phyloP scores from a whole-genome alignment of 2,113 vertebrate genomes.

The Platycercus adscitus region DNA sequence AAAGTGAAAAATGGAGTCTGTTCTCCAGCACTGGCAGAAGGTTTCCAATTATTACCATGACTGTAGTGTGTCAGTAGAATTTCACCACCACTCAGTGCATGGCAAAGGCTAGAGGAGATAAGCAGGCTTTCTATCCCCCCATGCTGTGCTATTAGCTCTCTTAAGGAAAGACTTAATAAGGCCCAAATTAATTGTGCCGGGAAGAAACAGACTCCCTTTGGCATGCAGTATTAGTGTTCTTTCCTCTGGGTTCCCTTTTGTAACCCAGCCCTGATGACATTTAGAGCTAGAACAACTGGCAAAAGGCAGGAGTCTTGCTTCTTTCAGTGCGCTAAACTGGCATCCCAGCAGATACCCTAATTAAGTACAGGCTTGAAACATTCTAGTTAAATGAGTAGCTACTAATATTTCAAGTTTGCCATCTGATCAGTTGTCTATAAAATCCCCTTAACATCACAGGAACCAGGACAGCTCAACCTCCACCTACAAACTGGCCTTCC shows the following conservation, averaged over 20 bases:
- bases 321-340: neutral
- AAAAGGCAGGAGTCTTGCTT: neutral
- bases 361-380: neutral
- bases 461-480: neutral
- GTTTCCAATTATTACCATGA: neutral
- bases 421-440: neutral
- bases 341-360: neutral
- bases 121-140: neutral
- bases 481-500: neutral
- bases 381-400: neutral
- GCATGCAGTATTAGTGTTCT: neutral
- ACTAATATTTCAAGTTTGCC: neutral
- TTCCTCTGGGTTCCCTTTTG: neutral
- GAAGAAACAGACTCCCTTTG: neutral
- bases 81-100: neutral
- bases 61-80: neutral
- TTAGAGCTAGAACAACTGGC: neutral
- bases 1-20: neutral
- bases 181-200: neutral
- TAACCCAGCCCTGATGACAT: neutral
- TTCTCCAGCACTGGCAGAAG: neutral
- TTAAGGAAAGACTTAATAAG: neutral
- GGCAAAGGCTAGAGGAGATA: neutral
- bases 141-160: neutral
- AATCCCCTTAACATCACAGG: neutral